Evolutionary conservation across 1,140 invertebrate genomes (phyloP), one percentile per base, ranked within the genome.

Genomic region (Procambarus virginalis): DNA sequence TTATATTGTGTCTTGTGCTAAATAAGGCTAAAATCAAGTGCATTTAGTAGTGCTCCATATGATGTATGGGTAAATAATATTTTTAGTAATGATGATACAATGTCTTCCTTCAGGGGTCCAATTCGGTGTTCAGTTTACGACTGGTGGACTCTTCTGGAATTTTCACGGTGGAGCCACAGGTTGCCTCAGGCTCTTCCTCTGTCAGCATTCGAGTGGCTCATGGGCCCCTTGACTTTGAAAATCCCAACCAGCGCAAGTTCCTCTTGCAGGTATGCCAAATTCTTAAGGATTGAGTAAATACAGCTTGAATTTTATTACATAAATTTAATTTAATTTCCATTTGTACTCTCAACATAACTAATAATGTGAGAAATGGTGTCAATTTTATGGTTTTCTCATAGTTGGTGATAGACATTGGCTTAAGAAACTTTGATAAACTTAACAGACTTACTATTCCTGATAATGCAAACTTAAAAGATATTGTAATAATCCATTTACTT

Each of bases 201-300:
- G 96, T 98, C 34, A 97, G 96, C 12, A 96, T 98, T 88, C 95
- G 97, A 51, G 96, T 98, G 0, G 96, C 96, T 82, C 97, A 97
- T 93, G 96, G 95, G 86, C 95, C 96, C 1, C 94, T 98, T 68
- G 97, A 98, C 93, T 98, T 97, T 93, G 97, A 98, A 93, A 97
- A 98, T 94, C 97, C 97, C 48, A 98, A 98, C 94, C 97, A 98
- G 93, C 95, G 97, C 89, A 98, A 98, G 94, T 98, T 98, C 93
- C 97, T 98, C 92, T 95, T 98, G 55, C 94, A 98, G 93, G 97
- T 97, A 93, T 95, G 94, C 9, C 12, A 73, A 64, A 20, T 14
- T 17, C 17, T 64, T 64, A 64, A 10, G 17, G 12, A 64, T 20
- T 1, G 4, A 64, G 12, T 58, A 12, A 12, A 58, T 58, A 58